A percentile compares a stretch with the other conserved stretches of the same genome.
phyloP scores from a whole-genome alignment of 2,797 vertebrate species.

The Spea hammondii region DNA sequence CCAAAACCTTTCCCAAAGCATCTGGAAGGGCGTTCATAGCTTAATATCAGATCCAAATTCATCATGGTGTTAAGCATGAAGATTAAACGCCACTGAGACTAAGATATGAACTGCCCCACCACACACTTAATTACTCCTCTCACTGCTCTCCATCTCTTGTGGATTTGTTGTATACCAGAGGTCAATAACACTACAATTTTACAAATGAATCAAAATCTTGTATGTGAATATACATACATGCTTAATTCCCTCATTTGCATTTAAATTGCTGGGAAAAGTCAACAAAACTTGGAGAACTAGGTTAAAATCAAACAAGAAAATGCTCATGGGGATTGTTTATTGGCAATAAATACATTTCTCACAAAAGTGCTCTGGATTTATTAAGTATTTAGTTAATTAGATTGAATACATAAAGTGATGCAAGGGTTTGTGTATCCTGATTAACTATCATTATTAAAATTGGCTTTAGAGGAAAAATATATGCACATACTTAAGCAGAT shows the following conservation, averaged over 20 bases:
- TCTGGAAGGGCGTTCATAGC: no score
- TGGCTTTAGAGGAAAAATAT: background rate
- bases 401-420: background rate
- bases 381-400: background rate
- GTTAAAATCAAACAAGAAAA: background rate
- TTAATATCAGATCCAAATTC: conserved; percentile 11
- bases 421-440: background rate
- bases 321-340: conserved; percentile 4
- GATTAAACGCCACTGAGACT: conserved; percentile 17
- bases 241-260: conserved; percentile 37
- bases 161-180: conserved; percentile 27
- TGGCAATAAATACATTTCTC: background rate
- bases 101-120: conserved; percentile 2
- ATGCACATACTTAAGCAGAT: background rate
- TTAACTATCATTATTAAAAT: background rate
- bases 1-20: no score
- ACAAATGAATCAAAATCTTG: conserved; percentile 7
- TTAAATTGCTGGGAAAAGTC: conserved; percentile 39
- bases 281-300: conserved; percentile 19
- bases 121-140: conserved; percentile 21
- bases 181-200: conserved; percentile 14
- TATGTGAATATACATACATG: conserved; percentile 18
- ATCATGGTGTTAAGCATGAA: conserved; percentile 20
- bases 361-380: background rate
- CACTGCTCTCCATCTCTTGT: background rate